These are phyloP conservation scores for Temnothorax rugatulus DNA, from an alignment of 2,888 invertebrate genomes.

Conservation along the genomic window DNA sequence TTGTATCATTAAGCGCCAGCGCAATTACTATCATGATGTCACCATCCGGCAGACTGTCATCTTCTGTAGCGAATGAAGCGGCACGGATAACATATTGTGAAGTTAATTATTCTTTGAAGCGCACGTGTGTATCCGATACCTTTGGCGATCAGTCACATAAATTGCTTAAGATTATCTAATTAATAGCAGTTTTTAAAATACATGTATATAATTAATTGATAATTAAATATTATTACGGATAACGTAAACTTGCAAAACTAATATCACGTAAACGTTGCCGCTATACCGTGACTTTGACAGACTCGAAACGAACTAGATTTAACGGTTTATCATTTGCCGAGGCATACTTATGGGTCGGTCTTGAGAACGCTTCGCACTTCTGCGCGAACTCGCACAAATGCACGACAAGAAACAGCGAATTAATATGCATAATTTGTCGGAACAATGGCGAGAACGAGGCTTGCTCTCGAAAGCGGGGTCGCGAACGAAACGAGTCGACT, in stretches of 20 bases:
- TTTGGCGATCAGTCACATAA: background rate
- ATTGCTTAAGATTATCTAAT: background rate
- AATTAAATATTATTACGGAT: background rate
- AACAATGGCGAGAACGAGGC: slow-evolving; percentile 78
- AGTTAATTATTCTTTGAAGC: background rate
- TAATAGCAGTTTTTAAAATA: background rate
- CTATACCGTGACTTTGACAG: background rate
- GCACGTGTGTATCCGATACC: background rate
- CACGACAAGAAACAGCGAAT: slow-evolving; percentile 67
- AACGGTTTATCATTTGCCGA: slow-evolving; percentile 69
- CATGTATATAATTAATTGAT: background rate
- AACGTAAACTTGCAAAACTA: slow-evolving; percentile 3
- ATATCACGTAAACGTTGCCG: background rate
- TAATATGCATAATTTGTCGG: slow-evolving; percentile 78
- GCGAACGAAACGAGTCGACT: slow-evolving; percentile 66
- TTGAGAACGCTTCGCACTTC: slow-evolving; percentile 71
- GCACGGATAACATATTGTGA: slow-evolving; percentile 16
- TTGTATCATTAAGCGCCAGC: slow-evolving; percentile 30
- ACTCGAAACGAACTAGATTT: slow-evolving; percentile 44
- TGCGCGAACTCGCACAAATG: slow-evolving; percentile 58
- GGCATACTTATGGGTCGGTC: slow-evolving; percentile 69
- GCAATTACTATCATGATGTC: slow-evolving; percentile 41
- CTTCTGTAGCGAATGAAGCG: slow-evolving; percentile 37
- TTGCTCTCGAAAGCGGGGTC: slow-evolving; percentile 74
- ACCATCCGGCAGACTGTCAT: slow-evolving; percentile 14